Base-by-base conservation (phyloP, 2,113 vertebrate genomes). In the Chloroceryle aenea region DNA sequence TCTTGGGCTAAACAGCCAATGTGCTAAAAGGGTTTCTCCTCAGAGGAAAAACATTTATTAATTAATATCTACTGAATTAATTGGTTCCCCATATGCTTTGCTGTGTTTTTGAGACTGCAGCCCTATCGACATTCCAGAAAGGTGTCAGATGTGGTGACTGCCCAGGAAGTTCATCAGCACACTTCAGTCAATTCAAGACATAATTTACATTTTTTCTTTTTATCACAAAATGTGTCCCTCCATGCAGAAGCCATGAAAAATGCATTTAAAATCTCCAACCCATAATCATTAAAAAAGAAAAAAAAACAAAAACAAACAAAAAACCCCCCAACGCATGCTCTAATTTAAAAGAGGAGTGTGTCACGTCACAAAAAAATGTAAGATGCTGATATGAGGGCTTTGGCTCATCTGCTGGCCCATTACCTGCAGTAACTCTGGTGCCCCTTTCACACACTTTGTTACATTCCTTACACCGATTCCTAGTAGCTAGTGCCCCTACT, bases 11-110 rank as follows among this genome's bases (percentile, higher is more conserved):
- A 80, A 48, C 21, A 36, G 59, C 0, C 7, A 58, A 93, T n/a
- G 55, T 76, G 67, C 58, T 89, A 66, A 79, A 89, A 89, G 75
- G 45, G 55, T 32, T 38, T 62, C 34, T 83, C 83, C 85, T 78
- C 59, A 22, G 67, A 88, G 85, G 34, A 87, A 71, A 73, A 62
- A 8, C 55, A 55, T 95, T 93, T 73, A 85, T 89, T 96, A 96
- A 96, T 96, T 95, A 91, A 30, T 80, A 89, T 15, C 71, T 79
- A n/a, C 42, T 59, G 71, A 83, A 94, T 88, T 96, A 96, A 80
- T 77, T 69, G 42, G 27, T 34, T 86, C 18, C 27, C 79, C 79
- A 69, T 83, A 74, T 74, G 93, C n/a, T 93, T 82, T 87, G 50
- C 81, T 55, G 12, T 62, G 67, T 29, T 85, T 63, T 36, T 68